Conservation (phyloP, 1,140 invertebrate genomes). For the Drosophila chauvacae region DNA sequence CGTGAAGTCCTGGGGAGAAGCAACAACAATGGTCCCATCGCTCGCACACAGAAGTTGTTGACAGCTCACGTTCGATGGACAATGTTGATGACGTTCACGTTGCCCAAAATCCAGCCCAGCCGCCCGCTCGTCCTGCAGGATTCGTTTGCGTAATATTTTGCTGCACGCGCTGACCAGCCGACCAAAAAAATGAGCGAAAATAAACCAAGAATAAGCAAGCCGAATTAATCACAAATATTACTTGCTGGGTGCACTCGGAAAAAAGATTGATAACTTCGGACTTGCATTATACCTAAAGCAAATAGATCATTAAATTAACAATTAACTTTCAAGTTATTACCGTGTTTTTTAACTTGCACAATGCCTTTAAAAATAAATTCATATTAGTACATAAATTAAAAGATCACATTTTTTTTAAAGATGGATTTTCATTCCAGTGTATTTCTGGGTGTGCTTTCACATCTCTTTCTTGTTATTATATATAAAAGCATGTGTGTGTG, state of each 20-base stretch:
- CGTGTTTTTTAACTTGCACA: no score
- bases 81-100: constrained; percentile 48
- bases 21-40: constrained; percentile 27
- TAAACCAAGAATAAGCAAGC: constrained; percentile 53
- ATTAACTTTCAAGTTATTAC: no score
- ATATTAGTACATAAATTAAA: neutral
- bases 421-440: neutral
- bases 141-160: constrained; percentile 65
- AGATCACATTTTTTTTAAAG: neutral
- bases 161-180: constrained; percentile 61
- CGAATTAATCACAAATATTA: constrained; percentile 83
- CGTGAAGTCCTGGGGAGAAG: constrained; percentile 9
- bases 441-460: constrained; percentile 24
- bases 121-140: constrained; percentile 39
- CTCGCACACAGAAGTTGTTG: constrained; percentile 66
- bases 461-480: neutral
- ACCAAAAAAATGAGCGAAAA: constrained; percentile 50
- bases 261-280: neutral
- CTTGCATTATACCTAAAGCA: neutral
- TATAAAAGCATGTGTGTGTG: neutral
- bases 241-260: constrained; percentile 17
- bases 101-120: constrained; percentile 28
- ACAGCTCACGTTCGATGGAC: constrained; percentile 79
- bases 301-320: no score
- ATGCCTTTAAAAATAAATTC: no score